Evolutionary conservation across 1,140 invertebrate genomes (phyloP).

Genomic region (Lethrus apterus): DNA sequence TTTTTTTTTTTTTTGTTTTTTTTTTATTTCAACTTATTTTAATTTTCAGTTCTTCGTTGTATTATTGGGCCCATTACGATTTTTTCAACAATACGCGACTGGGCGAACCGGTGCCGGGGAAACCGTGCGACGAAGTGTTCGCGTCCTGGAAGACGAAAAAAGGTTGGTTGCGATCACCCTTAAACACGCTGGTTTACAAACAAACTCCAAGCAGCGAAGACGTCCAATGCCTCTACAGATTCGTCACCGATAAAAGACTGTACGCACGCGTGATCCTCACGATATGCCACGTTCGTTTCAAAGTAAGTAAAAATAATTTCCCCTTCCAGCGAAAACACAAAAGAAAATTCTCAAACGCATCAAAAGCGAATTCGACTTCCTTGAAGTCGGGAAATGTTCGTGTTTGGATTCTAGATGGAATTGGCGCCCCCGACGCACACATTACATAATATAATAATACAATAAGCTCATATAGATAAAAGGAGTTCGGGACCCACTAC

Average conservation of each 20-base stretch:
- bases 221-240: conserved; percentile 72
- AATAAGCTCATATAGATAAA: too few species aligned
- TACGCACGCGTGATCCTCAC: conserved; percentile 73
- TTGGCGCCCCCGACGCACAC: too few species aligned
- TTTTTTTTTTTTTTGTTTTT: too few species aligned
- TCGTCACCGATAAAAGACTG: conserved; percentile 70
- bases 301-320: conserved; percentile 41
- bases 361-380: too few species aligned
- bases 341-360: too few species aligned
- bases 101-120: conserved; percentile 68
- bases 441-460: too few species aligned
- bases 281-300: conserved; percentile 61
- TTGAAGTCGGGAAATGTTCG: too few species aligned
- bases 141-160: conserved; percentile 65
- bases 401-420: too few species aligned
- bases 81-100: conserved; percentile 85
- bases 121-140: conserved; percentile 78
- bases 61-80: conserved; percentile 88
- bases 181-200: conserved; percentile 81
- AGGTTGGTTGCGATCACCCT: conserved; percentile 66
- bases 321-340: too few species aligned
- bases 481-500: too few species aligned
- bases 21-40: too few species aligned
- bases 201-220: conserved; percentile 57
- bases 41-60: conserved; percentile 62